Conservation (phyloP, 2,797 vertebrate species). For the Eutrigla gurnardus region DNA sequence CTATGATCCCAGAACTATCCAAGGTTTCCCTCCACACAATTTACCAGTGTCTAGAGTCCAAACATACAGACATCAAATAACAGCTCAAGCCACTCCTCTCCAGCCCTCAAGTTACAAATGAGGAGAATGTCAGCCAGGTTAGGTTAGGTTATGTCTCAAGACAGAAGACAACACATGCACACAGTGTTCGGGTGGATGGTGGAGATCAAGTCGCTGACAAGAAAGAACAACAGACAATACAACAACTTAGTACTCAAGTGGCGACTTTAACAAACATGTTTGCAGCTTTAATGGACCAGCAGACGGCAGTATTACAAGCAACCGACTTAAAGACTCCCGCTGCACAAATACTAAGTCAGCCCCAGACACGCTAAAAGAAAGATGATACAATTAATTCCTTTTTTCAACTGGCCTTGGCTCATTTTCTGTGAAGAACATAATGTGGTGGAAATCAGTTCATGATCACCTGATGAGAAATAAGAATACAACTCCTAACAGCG, state of each 20-base stretch:
- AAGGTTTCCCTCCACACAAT: too few relatives aligned
- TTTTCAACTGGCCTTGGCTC: conserved; percentile 8
- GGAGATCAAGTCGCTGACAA: too few relatives aligned
- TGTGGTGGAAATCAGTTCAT: too few relatives aligned
- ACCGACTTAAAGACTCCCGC: background rate
- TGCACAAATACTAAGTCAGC: background rate
- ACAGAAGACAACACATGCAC: background rate
- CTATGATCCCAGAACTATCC: too few relatives aligned
- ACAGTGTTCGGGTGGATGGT: background rate
- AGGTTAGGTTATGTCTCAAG: background rate
- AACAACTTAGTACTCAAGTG: conserved; percentile 27
- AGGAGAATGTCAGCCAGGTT: background rate
- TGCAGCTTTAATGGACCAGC: conserved; percentile 28
- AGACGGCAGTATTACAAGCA: background rate
- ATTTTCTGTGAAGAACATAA: too few relatives aligned
- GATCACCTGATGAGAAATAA: too few relatives aligned
- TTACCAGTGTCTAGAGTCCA: too few relatives aligned
- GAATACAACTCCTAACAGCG: too few relatives aligned
- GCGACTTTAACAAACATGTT: conserved; percentile 33
- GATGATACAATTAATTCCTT: background rate
- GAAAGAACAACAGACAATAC: background rate
- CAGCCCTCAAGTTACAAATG: too few relatives aligned
- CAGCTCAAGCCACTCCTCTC: too few relatives aligned
- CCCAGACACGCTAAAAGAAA: too few relatives aligned
- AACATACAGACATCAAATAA: too few relatives aligned